Base-by-base conservation (phyloP, 2,113 vertebrate genomes). In the Ceyx cyanopectus region DNA sequence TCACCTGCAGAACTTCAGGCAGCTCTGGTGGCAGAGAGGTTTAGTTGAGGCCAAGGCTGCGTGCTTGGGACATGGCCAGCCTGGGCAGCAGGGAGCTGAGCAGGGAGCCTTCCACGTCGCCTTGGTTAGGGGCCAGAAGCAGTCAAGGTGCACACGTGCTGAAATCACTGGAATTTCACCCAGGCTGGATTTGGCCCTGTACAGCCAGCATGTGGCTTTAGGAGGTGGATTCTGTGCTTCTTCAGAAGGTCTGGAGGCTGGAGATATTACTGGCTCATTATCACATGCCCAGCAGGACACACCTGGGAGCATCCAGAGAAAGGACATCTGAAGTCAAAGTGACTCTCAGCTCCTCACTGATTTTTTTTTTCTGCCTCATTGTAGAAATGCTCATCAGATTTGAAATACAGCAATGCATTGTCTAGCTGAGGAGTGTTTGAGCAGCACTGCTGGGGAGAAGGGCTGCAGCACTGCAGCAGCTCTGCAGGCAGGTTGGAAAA, bases 21-120 rank as follows among this genome's bases (percentile, higher is more conserved):
- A 72, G 95, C 89, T 45, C 53, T 91, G 48, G 43, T 84, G 62
- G 12, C 66, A 63, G 70, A 76, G 61, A 43, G 56, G 63, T 69
- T 89, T 77, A 74, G 60, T 87, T 90, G 61, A 74, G 84, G 82
- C 72, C 85, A 88, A 95, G 57, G 34, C 65, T 60, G 51, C 51
- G 41, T 30, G 19, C 72, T 24, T 92, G 93, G 63, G 61, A 29
- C 5, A 3, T 24, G n/a, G 76, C 67, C 93, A 82, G 51, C 46
- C 60, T 45, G 81, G 69, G 85, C 82, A 77, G 68, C 79, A 80
- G 72, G 37, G 43, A 70, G 50, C 32, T 73, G 54, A 69, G 66
- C 43, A 60, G 45, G 54, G 67, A 86, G 13, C 40, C 72, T 81
- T 89, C 66, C 62, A 68, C 7, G 9, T 12, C 45, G 41, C 18